A percentile compares a stretch with the other conserved stretches of the same genome.
Conservation (phyloP, 2,113 vertebrate species). For the Cyprinodon tularosa region DNA sequence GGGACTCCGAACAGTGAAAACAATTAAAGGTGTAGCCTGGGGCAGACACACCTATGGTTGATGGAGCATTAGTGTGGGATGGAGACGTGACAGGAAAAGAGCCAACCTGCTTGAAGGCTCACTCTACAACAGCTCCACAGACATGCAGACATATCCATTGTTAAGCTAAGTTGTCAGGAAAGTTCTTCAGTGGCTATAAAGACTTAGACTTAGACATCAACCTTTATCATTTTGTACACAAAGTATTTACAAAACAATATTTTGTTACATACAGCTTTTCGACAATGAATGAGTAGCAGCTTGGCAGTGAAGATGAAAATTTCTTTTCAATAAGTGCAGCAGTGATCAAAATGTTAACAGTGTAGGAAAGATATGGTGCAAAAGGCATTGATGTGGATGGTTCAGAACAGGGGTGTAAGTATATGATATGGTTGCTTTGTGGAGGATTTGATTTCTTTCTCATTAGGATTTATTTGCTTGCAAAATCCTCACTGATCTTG, state of each 20-base stretch:
- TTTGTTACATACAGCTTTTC: no score
- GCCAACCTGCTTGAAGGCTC: constrained; percentile 48
- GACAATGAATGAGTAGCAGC: no score
- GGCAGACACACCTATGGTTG: constrained; percentile 71
- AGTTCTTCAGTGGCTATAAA: neutral
- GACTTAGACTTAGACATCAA: neutral
- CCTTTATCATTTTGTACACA: no score
- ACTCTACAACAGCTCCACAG: constrained; percentile 14
- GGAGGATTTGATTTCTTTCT: neutral
- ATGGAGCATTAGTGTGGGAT: constrained; percentile 70
- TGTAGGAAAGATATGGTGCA: no score
- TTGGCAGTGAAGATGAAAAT: no score
- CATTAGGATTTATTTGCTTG: neutral
- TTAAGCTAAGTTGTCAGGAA: constrained; percentile 15
- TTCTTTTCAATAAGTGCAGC: no score
- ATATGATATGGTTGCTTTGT: no score
- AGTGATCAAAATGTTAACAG: no score
- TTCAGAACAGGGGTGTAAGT: no score
- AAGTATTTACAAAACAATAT: no score
- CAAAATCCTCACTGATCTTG: neutral
- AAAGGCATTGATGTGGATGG: no score
- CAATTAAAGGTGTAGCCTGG: constrained; percentile 71
- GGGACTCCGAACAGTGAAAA: constrained; percentile 65
- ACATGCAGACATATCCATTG: constrained; percentile 24
- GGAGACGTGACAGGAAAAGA: constrained; percentile 58